phyloP scores from a whole-genome alignment of 2,113 vertebrate species.

The Casuarius casuarius region DNA sequence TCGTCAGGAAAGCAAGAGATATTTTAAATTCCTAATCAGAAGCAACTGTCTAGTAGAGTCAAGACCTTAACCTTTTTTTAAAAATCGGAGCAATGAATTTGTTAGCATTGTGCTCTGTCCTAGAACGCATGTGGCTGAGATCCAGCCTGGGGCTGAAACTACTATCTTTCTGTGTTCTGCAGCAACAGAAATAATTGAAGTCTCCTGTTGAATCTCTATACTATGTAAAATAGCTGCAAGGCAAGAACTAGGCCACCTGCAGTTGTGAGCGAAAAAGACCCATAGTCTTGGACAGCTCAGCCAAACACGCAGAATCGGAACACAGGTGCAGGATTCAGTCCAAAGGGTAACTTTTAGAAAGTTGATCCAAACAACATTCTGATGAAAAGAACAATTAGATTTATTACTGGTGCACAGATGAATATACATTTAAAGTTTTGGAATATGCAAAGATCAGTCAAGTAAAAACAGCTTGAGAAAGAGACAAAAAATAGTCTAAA shows the following conservation, averaged over 20 bases:
- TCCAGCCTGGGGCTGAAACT: background rate
- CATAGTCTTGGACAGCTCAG: background rate
- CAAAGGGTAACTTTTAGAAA: background rate
- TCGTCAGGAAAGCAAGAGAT: background rate
- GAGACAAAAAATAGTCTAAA: background rate
- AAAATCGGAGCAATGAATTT: background rate
- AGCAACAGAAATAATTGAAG: background rate
- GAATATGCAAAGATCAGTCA: background rate
- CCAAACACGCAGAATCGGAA: background rate
- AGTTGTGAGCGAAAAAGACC: background rate
- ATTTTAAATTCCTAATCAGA: constrained; percentile 1
- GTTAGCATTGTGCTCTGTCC: background rate
- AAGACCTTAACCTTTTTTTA: background rate
- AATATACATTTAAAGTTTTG: background rate
- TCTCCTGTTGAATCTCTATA: background rate
- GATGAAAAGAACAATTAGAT: background rate
- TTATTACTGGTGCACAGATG: background rate
- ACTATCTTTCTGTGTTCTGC: background rate
- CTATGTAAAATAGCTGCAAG: background rate
- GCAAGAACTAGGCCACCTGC: background rate
- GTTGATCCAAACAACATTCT: background rate
- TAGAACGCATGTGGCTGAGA: background rate
- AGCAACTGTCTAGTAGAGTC: background rate
- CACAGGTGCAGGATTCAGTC: background rate
- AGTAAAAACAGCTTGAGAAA: background rate